These are phyloP conservation scores for Cinclus mexicanus DNA, from an alignment of 2,113 vertebrate genomes.

Conservation along the genomic window DNA sequence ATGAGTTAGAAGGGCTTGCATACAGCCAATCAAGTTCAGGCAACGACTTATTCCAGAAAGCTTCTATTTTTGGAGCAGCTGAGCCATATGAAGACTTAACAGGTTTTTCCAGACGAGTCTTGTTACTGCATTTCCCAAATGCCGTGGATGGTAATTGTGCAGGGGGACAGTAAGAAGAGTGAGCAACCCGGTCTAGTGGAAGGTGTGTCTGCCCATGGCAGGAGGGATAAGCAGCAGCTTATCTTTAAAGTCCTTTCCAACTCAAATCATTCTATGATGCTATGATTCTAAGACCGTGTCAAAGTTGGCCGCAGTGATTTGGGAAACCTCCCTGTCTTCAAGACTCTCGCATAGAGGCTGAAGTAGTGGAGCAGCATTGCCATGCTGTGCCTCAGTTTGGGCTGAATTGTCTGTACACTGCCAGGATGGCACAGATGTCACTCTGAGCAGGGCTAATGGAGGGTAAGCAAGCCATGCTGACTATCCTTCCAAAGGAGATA, in stretches of 20 bases:
- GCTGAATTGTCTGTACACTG: not conserved
- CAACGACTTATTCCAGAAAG: not conserved
- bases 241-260: not conserved
- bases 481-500: not conserved
- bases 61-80: conserved; percentile 38
- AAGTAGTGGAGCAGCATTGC: not conserved
- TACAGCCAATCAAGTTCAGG: not conserved
- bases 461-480: not conserved
- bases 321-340: not conserved
- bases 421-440: not conserved
- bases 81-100: not conserved
- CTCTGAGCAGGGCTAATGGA: not conserved
- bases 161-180: not conserved
- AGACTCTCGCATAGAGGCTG: not conserved
- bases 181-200: not conserved
- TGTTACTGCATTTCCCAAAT: not conserved
- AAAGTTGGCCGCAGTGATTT: not conserved
- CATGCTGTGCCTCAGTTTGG: rapidly evolving
- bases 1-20: not conserved
- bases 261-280: not conserved
- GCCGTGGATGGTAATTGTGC: not conserved
- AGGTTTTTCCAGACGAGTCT: not conserved
- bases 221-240: not conserved
- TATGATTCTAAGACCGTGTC: not conserved
- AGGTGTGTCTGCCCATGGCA: not conserved